phyloP scores from a whole-genome alignment of 2,888 invertebrate species.

The Polietes domitor region DNA sequence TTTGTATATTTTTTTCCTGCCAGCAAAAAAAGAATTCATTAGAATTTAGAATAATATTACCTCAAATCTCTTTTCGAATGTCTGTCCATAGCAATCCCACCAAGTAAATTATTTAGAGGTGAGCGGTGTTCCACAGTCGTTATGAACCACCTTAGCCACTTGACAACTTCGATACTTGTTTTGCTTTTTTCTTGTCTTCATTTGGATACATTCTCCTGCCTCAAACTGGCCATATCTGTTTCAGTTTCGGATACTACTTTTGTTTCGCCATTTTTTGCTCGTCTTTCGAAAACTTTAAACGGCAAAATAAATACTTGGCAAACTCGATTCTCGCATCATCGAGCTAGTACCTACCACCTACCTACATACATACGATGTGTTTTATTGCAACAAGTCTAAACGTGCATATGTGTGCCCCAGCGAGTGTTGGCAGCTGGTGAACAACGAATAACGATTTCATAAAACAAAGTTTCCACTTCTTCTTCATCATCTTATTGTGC shows the following conservation, averaged over 20 bases:
- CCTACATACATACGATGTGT: slow-evolving; percentile 15
- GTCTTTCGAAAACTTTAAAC: slow-evolving; percentile 13
- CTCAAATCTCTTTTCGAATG: too few species aligned
- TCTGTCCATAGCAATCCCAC: too few species aligned
- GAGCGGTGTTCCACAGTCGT: too few species aligned
- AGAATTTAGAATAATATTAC: too few species aligned
- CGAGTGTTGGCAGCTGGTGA: background rate
- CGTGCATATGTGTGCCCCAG: background rate
- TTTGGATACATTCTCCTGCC: too few species aligned
- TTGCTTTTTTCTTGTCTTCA: too few species aligned
- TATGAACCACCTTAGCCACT: too few species aligned
- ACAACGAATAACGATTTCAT: background rate
- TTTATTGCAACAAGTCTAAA: slow-evolving; percentile 30
- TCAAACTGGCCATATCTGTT: background rate
- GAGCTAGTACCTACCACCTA: background rate
- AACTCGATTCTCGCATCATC: slow-evolving; percentile 11
- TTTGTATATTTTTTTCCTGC: too few species aligned
- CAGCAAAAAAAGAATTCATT: too few species aligned
- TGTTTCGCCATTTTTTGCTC: background rate
- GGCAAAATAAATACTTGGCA: slow-evolving; percentile 4
- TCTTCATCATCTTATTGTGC: too few species aligned
- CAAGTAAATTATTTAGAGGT: too few species aligned
- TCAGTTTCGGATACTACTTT: background rate
- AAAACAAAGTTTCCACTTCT: slow-evolving; percentile 36
- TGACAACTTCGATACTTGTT: too few species aligned